phyloP scores from a whole-genome alignment of 1,140 invertebrate species.

The Mactra quadrangularis region DNA sequence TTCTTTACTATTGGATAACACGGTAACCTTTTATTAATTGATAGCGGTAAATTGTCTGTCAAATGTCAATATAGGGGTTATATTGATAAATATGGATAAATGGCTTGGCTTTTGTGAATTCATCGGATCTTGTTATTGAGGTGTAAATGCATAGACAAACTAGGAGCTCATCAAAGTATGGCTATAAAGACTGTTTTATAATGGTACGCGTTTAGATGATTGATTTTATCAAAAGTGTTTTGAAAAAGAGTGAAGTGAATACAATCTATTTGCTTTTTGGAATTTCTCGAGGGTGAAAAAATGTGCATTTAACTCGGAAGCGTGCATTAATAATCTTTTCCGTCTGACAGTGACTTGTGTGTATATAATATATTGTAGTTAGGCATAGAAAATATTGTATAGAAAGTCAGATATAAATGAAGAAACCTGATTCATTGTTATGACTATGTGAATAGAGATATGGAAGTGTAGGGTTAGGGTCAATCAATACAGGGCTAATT shows the following conservation, averaged over 20 bases:
- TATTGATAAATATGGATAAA: constrained; percentile 30
- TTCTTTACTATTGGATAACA: constrained; percentile 1
- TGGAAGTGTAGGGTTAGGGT: not conserved
- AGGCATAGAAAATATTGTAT: not conserved
- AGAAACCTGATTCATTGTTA: constrained; percentile 32
- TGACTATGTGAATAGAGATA: not conserved
- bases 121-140: constrained; percentile 28
- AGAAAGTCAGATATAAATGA: not conserved
- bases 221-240: constrained; percentile 5
- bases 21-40: constrained; percentile 29
- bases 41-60: constrained; percentile 1
- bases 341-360: not conserved
- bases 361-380: not conserved
- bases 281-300: constrained; percentile 10
- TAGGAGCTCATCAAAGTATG: constrained; percentile 16
- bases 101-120: constrained; percentile 4
- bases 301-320: constrained; percentile 30
- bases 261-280: not conserved
- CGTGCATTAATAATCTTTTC: constrained; percentile 16
- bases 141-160: constrained; percentile 29
- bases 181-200: not conserved
- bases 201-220: constrained; percentile 1
- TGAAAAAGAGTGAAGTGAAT: not conserved
- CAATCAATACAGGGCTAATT: constrained; percentile 35
- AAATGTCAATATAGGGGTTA: constrained; percentile 37